Percentiles rank a stretch among this genome's conserved stretches.
phyloP scores from a whole-genome alignment of 35 echinoderm and acorn worm species.

The Apostichopus parvimensis region DNA sequence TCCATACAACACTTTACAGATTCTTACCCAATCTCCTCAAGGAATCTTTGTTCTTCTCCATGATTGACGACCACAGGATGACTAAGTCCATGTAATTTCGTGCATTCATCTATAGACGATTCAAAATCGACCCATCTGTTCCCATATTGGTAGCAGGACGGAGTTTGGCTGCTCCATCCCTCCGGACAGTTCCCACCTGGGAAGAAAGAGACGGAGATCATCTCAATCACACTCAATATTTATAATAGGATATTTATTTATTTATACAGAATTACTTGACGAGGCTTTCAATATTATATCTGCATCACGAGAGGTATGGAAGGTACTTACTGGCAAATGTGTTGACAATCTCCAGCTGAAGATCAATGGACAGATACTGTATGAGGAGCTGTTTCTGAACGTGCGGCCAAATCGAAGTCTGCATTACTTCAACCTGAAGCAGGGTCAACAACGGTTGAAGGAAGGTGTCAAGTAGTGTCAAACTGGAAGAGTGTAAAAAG shows the following conservation, averaged over 20 bases:
- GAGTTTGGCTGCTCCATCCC: conserved; percentile 12
- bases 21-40: conserved; percentile 25
- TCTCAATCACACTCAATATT: too few relatives aligned
- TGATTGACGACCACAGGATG: conserved; percentile 21
- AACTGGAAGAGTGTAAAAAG: not conserved
- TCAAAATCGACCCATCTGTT: not conserved
- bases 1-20: too few relatives aligned
- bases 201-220: not conserved
- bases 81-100: not conserved
- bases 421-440: not conserved
- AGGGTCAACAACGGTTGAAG: not conserved
- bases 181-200: conserved; percentile 26
- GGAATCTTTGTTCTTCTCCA: conserved; percentile 16
- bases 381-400: conserved; percentile 42
- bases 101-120: not conserved
- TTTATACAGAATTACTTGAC: too few relatives aligned
- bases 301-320: not conserved
- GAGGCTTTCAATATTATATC: too few relatives aligned
- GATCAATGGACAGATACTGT: conserved; percentile 13
- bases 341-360: not conserved
- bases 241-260: too few relatives aligned
- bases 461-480: not conserved
- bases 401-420: conserved; percentile 6
- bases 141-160: conserved; percentile 9
- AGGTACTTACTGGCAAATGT: conserved; percentile 23